These are phyloP conservation scores for Protobothrops flavoviridis DNA, from an alignment of 2,113 vertebrate species.

Conservation along the genomic window DNA sequence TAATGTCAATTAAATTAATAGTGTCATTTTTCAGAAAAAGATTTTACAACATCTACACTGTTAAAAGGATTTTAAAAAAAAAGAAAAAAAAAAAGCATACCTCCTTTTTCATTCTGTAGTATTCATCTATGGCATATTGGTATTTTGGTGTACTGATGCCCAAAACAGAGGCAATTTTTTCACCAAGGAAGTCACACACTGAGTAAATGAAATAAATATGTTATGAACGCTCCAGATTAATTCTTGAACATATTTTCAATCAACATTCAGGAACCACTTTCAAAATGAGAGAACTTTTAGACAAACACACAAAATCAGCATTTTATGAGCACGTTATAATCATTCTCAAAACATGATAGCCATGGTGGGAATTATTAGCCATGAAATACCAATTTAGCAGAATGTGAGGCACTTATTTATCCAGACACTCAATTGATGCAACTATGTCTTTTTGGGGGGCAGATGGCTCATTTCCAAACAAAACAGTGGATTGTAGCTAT, in stretches of 20 bases:
- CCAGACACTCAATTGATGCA: background rate
- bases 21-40: background rate
- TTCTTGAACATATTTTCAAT: background rate
- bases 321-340: background rate
- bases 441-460: background rate
- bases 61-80: background rate
- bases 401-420: background rate
- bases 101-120: slow-evolving; percentile 95
- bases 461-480: background rate
- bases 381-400: background rate
- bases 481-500: background rate
- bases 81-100: slow-evolving; percentile 68
- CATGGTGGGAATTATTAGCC: background rate
- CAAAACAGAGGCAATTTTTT: slow-evolving; percentile 92
- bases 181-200: slow-evolving; percentile 97
- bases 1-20: background rate
- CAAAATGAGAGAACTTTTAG: background rate
- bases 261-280: background rate
- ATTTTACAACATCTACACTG: background rate
- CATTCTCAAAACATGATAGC: background rate
- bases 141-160: slow-evolving; percentile 96
- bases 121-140: slow-evolving; percentile 96
- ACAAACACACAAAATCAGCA: background rate
- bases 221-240: slow-evolving; percentile 33
- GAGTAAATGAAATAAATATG: slow-evolving; percentile 38